Evolutionary conservation across 2,797 vertebrate species (phyloP).

Genomic region (Hippoglossus hippoglossus): DNA sequence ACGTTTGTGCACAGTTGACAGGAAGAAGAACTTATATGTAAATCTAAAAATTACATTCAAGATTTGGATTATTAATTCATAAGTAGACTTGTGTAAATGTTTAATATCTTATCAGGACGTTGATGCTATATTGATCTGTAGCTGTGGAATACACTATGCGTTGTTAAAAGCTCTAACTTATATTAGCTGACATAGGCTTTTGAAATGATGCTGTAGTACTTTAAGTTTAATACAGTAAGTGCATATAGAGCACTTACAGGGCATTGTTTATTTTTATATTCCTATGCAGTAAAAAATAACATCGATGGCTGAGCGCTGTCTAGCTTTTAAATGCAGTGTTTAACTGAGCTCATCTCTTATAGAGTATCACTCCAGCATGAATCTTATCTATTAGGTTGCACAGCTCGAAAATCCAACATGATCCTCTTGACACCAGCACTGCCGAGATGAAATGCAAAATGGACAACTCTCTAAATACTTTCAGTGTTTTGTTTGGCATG

Average conservation of each 20-base stretch:
- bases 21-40: too few species aligned
- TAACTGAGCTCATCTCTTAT: constrained; percentile 9
- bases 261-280: constrained; percentile 3
- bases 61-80: too few species aligned
- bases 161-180: neutral
- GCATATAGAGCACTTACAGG: neutral
- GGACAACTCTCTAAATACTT: constrained; percentile 50
- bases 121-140: too few species aligned
- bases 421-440: constrained; percentile 41
- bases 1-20: neutral
- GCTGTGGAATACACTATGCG: neutral
- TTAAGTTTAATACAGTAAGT: neutral
- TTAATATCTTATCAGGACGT: too few species aligned
- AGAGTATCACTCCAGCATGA: constrained; percentile 15
- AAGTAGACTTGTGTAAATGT: too few species aligned
- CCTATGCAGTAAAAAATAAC: neutral
- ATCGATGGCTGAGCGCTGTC: neutral
- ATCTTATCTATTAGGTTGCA: constrained; percentile 22
- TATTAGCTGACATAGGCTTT: too few species aligned
- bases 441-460: constrained; percentile 45
- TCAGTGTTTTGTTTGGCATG: constrained; percentile 54
- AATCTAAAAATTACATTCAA: too few species aligned
- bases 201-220: too few species aligned
- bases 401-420: constrained; percentile 30
- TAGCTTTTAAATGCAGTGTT: constrained; percentile 4